Conservation (phyloP, 1,140 invertebrate species). For the Penaeus japonicus region DNA sequence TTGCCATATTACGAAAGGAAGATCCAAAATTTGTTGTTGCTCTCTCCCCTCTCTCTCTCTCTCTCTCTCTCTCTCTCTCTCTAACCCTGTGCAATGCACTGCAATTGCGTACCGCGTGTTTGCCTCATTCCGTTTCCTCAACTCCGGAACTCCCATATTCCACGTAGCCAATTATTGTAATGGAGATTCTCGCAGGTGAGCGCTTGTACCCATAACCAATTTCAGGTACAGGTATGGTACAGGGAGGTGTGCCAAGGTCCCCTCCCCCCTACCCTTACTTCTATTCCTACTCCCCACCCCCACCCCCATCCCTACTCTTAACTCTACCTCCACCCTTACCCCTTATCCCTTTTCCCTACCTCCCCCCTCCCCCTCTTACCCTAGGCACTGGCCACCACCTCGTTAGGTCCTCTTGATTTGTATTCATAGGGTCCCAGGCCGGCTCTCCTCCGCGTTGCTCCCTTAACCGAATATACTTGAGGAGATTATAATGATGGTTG, state of each 20-base stretch:
- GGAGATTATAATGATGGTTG: too few species aligned
- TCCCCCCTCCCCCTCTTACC: neutral
- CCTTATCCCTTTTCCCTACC: neutral
- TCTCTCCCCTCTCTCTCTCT: neutral
- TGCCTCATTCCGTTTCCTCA: neutral
- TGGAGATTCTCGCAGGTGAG: too few species aligned
- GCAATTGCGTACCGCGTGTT: neutral
- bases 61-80: constrained; percentile 9
- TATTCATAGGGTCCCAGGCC: too few species aligned
- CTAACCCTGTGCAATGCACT: neutral
- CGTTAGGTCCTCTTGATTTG: too few species aligned
- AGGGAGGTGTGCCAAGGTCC: neutral
- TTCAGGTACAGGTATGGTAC: too few species aligned
- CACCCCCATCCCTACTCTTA: neutral
- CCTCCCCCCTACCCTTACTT: neutral
- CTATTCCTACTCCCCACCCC: neutral
- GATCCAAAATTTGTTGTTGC: too few species aligned
- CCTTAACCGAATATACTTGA: too few species aligned
- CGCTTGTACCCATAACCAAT: too few species aligned
- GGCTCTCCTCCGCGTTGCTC: too few species aligned
- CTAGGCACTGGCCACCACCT: neutral
- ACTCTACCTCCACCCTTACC: neutral
- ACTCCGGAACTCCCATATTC: neutral
- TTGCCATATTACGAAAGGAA: too few species aligned
- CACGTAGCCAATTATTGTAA: too few species aligned